Base-by-base conservation (phyloP, 2,888 invertebrate species). In the Drosophila tanythrix region DNA sequence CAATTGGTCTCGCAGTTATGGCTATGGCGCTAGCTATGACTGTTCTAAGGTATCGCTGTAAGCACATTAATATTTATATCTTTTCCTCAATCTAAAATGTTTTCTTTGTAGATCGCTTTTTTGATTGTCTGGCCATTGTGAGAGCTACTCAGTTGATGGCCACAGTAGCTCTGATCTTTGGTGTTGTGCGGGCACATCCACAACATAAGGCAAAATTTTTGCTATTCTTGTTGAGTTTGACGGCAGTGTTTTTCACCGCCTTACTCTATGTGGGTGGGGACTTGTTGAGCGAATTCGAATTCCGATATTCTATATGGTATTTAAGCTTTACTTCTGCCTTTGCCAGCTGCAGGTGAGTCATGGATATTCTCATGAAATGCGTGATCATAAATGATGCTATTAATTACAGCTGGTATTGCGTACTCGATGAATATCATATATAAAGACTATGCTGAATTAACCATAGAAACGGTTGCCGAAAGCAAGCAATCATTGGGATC, bases 381-480 rank as follows among this genome's bases (percentile, higher is more conserved):
- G 5, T 18, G 18, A n/a, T 59, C 18, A 8, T 11, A 15, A 25
- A 21, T 46, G 18, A 33, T 29, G 5, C 29, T 11, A 36, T 52
- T 7, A 2, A n/a, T 55, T 53, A 2, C 36, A 70, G 71, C 8
- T 56, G 50, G 11, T 7, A 8, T 71, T 38, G 15, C 7, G 8
- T 60, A 33, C 38, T 21, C 52, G 25, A 29, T 65, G 51, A 13
- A 29, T 36, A 15, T 60, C 25, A 35, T 64, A 6, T 57, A 65
- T 15, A 48, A 64, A 0, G 38, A 51, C 33, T 64, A 63, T 18
- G 63, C 51, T 5, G 50, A 71, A 11, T 55, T 72, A 25, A 46
- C 71, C 8, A 43, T 36, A n/a, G 29, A 31, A 21, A 29, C n/a
- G 7, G 33, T 15, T 18, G 5, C 21, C 18, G 35, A 65, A 13